Evolutionary conservation across 1,140 invertebrate species (phyloP), one percentile per base, ranked within the genome.

Genomic region (Rhyacophila brunnea): DNA sequence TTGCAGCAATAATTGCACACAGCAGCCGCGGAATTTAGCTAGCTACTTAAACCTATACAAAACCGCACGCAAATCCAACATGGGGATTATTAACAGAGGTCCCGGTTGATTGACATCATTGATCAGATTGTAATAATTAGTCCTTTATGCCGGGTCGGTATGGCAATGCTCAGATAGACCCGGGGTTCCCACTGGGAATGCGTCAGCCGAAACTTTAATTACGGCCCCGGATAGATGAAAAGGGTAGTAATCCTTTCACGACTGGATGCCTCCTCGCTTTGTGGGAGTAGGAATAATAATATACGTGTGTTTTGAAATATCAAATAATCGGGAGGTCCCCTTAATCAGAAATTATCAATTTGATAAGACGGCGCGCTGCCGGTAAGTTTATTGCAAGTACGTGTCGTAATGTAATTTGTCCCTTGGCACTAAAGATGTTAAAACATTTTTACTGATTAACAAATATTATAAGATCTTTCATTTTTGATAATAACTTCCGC

Each of bases 281-380:
- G 50, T 23, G 38, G 54, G 49, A 62, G 9, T 34, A 42, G 56
- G 56, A 58, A 51, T n/a, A n/a, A n/a, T n/a, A n/a, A n/a, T n/a
- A n/a, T 51, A 47, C 57, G 62, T 64, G 52, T 60, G 57, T 64
- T 64, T 60, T 64, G 56, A 64, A 64, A 64, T 64, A 64, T 64
- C 62, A 64, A 64, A 64, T 59, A 59, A 59, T 64, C 49, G 56
- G 62, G 48, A 45, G 53, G 54, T 40, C 44, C 40, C 36, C 38
- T 28, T 28, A 28, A 28, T 28, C 23, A 28, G 23, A 28, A 11
- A 28, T 28, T 28, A 28, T 28, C 23, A 28, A 28, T 9, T 28
- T 28, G 23, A 28, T 28, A 28, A 28, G 23, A 28, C 28, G 19
- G 6, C 42, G 17, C n/a, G 18, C 15, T 7, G n/a, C 23, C n/a